Base-by-base conservation (phyloP, 2,888 invertebrate species). In the Synanthedon vespiformis region DNA sequence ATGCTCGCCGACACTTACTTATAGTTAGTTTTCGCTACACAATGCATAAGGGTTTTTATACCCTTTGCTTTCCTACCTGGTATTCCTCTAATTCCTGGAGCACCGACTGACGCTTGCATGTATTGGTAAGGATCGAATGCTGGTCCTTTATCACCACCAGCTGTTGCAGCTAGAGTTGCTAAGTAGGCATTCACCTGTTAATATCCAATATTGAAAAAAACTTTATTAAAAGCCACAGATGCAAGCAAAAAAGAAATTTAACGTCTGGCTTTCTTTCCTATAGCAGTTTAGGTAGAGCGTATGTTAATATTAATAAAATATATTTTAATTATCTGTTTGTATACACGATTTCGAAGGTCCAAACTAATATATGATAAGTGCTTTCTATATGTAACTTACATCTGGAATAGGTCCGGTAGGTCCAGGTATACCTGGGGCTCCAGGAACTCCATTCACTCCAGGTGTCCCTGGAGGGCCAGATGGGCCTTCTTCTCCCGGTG, bases 131-230 rank as follows among this genome's bases (percentile, higher is more conserved):
- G 92, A 48, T 90, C 89, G 48, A 88, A 89, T 0, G 89, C 85
- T 0, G 94, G 94, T 0, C 95, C 95, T 75, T 95, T 95, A 63
- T 95, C 95, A 8, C 91, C 91, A 1, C 90, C 89, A 64, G 93
- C 90, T 6, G 92, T 88, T 40, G 91, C 85, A 0, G 94, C 92
- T 57, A 95, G 75, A 78, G 94, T 94, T 57, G 93, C 91, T 61
- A 94, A 90, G 70, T 95, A 95, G 16, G 89, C 79, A n/a, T 92
- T 89, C 27, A 94, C 87, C 91, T 92, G 56, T 12, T 47, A 54
- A 22, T 22, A 22, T 22, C 5, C 22, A 22, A 22, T 22, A 22
- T 22, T 34, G 10, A 34, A 34, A 34, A 34, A 34, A 34, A 34
- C 10, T 34, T 34, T 34, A 34, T 8, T 10, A 34, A 10, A 34